Base-by-base conservation (phyloP, 1,140 invertebrate species). In the Drosophila eugracilis region DNA sequence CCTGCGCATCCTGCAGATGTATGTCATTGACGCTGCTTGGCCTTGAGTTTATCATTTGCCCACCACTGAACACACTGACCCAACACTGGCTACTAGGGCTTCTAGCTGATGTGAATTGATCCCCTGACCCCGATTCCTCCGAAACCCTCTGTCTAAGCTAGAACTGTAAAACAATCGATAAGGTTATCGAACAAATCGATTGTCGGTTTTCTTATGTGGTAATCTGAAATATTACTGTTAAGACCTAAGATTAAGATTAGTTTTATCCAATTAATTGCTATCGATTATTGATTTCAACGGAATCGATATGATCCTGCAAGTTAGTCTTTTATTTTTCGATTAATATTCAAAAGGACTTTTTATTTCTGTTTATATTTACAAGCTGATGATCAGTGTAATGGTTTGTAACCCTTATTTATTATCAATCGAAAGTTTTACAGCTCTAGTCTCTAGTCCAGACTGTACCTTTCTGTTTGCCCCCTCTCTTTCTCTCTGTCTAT, bases 31-130 rank as follows among this genome's bases (percentile, higher is more conserved):
- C 55, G 58, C 71, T 72, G 73, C 78, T 81, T 77, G 78, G 74
- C 57, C 62, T 83, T 78, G 55, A 54, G 52, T 69, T 83, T 74
- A 65, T 70, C 78, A 83, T 78, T 83, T 80, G 50, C 73, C 30
- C 32, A 41, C 54, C 47, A 71, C 59, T 15, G 28, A 36, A 47
- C n/a, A 49, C 52, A 53, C 52, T 7, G 7, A 21, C 22, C 24
- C 14, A 26, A 71, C 48, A 53, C 52, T 70, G 45, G 62, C 69
- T 74, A 73, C 55, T 73, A 73, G 69, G 70, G 70, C 70, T 63
- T 73, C 22, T 73, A 73, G 41, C 41, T 72, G 45, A 73, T 62
- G 34, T 47, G 42, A 45, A 57, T 45, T 44, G 36, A 15, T 30
- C 4, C 34, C 42, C 12, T 12, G 19, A n/a, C 3, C 30, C 10